phyloP scores from a whole-genome alignment of 2,888 invertebrate genomes.

The Gerosis bhagava region DNA sequence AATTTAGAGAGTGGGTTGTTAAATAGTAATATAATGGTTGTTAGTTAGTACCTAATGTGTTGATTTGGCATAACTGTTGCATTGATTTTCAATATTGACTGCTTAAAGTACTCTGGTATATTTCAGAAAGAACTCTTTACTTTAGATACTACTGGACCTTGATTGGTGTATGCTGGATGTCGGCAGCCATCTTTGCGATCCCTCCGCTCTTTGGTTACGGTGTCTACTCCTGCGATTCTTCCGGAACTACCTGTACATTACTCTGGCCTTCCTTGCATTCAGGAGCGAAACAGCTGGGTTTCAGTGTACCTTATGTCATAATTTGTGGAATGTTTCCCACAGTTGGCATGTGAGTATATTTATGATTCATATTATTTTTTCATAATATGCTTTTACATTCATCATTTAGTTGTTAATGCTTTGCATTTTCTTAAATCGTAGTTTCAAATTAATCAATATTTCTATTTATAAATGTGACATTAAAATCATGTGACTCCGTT shows the following conservation, averaged over 20 bases:
- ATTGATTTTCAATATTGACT: no score
- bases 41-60: no score
- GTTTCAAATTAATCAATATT: no score
- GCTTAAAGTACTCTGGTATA: no score
- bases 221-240: conserved; percentile 74
- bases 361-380: conserved; percentile 1
- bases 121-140: conserved; percentile 68
- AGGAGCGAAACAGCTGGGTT: conserved; percentile 66
- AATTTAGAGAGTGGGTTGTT: no score
- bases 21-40: no score
- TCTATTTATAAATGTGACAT: no score
- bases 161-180: conserved; percentile 67
- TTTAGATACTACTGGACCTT: conserved; percentile 67
- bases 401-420: no score
- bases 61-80: no score
- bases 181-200: conserved; percentile 62
- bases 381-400: no score
- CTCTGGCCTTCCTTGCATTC: conserved; percentile 68
- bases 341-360: conserved; percentile 64
- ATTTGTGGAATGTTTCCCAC: conserved; percentile 69
- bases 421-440: no score
- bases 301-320: conserved; percentile 64
- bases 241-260: conserved; percentile 70
- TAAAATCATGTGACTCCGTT: no score
- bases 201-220: conserved; percentile 78